A percentile compares a stretch with the other conserved stretches of the same genome.
Conservation (phyloP, 2,888 invertebrate genomes). For the Monopis laevigella region DNA sequence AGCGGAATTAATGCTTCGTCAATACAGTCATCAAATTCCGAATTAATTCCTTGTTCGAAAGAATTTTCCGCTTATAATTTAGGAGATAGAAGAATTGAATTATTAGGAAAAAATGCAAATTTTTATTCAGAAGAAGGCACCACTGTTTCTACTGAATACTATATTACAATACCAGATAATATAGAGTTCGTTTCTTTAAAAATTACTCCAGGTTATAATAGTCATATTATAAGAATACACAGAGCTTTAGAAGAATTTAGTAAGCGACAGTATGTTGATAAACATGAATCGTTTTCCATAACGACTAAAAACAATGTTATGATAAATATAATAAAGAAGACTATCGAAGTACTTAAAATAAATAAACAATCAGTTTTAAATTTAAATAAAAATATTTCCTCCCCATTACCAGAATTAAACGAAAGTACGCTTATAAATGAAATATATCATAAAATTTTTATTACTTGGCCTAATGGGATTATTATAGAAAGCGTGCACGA, state of each 20-base stretch:
- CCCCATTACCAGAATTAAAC: neutral
- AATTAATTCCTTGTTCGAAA: constrained; percentile 23
- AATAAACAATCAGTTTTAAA: neutral
- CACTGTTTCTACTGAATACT: constrained; percentile 36
- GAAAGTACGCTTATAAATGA: constrained; percentile 24
- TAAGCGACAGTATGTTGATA: constrained; percentile 26
- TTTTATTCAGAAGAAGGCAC: constrained; percentile 53
- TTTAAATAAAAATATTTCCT: no score
- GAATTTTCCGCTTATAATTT: constrained; percentile 48
- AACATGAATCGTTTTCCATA: constrained; percentile 47
- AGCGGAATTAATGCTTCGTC: constrained; percentile 9
- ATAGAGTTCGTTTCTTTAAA: constrained; percentile 41
- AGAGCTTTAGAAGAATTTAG: constrained; percentile 36
- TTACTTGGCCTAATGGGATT: constrained; percentile 56
- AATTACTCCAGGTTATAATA: constrained; percentile 37
- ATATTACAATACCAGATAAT: constrained; percentile 44
- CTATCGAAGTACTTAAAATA: constrained; percentile 25
- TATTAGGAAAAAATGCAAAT: constrained; percentile 46
- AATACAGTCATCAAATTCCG: constrained; percentile 22
- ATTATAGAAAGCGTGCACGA: constrained; percentile 47
- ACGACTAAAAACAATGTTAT: constrained; percentile 38
- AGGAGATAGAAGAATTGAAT: constrained; percentile 49
- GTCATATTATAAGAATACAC: constrained; percentile 49
- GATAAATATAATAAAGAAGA: constrained; percentile 43
- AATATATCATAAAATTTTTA: constrained; percentile 35